Conservation (phyloP, 1,140 invertebrate genomes). For the Venturia canescens region DNA sequence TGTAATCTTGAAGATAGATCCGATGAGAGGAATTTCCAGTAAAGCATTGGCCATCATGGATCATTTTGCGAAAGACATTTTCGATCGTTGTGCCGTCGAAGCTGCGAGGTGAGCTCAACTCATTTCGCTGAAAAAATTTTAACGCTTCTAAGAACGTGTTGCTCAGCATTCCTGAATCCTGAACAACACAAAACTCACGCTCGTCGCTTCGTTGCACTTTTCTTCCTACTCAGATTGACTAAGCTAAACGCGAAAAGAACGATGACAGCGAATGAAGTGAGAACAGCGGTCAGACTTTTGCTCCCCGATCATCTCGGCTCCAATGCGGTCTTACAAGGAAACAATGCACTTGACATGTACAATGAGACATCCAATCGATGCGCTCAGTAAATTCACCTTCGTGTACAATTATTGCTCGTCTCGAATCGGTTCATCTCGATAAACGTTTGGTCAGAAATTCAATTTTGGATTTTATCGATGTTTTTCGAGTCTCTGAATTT, state of each 20-base stretch:
- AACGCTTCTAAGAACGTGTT: too few relatives aligned
- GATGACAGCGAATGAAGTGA: constrained; percentile 41
- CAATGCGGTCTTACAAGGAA: constrained; percentile 36
- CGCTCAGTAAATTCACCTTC: constrained; percentile 20
- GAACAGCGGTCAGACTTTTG: constrained; percentile 41
- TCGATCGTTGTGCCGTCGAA: constrained; percentile 32
- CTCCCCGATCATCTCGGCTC: constrained; percentile 36
- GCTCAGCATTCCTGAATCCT: neutral
- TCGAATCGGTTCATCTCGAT: neutral
- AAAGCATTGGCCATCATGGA: constrained; percentile 28
- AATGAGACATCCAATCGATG: constrained; percentile 30
- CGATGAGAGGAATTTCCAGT: constrained; percentile 8
- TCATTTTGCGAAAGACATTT: constrained; percentile 29
- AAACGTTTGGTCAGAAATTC: neutral
- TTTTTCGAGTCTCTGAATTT: neutral
- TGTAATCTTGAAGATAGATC: constrained; percentile 21
- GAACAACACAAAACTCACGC: neutral
- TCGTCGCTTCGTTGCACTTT: neutral
- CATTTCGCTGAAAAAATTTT: too few relatives aligned
- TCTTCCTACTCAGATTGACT: constrained; percentile 23
- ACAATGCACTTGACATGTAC: constrained; percentile 42
- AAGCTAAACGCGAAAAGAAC: constrained; percentile 41
- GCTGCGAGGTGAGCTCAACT: neutral
- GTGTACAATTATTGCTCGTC: neutral
- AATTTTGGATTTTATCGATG: neutral